Percentiles rank a stretch among this genome's conserved stretches.
phyloP scores from a whole-genome alignment of 2,797 vertebrate species.

The Megalops cyprinoides region DNA sequence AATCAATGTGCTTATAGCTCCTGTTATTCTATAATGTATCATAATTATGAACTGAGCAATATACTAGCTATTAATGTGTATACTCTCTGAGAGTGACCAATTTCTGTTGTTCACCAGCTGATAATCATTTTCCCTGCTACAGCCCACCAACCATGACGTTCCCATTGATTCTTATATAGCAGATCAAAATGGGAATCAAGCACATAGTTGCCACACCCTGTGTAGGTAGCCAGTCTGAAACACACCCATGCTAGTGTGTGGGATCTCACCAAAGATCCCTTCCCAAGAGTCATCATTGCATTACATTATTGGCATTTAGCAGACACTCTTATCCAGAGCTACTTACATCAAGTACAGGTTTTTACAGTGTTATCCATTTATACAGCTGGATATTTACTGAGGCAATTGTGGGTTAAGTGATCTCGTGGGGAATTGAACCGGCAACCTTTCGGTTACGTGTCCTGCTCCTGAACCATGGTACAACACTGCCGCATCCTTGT shows the following conservation, averaged over 20 bases:
- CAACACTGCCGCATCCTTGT: too few relatives aligned
- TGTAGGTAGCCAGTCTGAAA: not conserved
- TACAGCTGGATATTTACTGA: too few relatives aligned
- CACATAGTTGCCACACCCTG: not conserved
- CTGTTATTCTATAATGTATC: not conserved
- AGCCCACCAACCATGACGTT: not conserved
- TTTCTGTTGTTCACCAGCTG: not conserved
- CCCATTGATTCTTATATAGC: not conserved
- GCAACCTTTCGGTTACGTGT: too few relatives aligned
- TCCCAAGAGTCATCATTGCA: too few relatives aligned
- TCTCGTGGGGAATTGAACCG: too few relatives aligned
- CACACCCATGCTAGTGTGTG: not conserved
- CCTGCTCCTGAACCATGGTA: too few relatives aligned
- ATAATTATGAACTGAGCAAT: not conserved
- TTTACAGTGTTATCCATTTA: too few relatives aligned
- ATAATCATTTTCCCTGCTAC: not conserved
- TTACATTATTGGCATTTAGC: too few relatives aligned
- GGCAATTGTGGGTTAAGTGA: too few relatives aligned
- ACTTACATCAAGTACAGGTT: slow-evolving; percentile 2
- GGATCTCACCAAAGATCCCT: not conserved
- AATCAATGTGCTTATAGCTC: too few relatives aligned
- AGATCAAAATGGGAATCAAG: not conserved
- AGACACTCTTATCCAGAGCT: too few relatives aligned
- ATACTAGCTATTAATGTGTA: not conserved
- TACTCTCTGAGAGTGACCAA: too few relatives aligned